These are phyloP conservation scores for Cydia pomonella DNA, from an alignment of 1,140 invertebrate species.

Conservation along the genomic window DNA sequence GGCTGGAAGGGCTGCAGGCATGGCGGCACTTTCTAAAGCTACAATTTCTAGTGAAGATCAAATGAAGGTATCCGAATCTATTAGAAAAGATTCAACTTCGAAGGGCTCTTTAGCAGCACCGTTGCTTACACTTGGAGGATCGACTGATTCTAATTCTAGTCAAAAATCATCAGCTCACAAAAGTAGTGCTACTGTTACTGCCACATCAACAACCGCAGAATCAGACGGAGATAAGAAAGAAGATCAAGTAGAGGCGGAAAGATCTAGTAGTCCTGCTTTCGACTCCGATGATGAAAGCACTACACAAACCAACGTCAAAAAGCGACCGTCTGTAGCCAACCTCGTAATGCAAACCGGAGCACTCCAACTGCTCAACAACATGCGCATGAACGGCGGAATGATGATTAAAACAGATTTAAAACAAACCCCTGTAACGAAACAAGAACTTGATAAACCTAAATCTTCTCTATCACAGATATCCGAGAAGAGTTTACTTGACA, in stretches of 20 bases:
- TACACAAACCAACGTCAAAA: constrained; percentile 77
- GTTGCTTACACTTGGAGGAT: constrained; percentile 68
- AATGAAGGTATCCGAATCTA: constrained; percentile 76
- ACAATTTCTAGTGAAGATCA: constrained; percentile 87
- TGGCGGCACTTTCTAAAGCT: constrained; percentile 88
- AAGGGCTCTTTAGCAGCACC: constrained; percentile 74
- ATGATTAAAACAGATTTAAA: constrained; percentile 75
- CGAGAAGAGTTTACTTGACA: constrained; percentile 84
- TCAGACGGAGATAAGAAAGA: constrained; percentile 79
- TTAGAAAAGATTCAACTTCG: constrained; percentile 67
- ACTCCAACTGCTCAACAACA: constrained; percentile 81
- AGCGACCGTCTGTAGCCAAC: constrained; percentile 83
- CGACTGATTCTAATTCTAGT: constrained; percentile 82
- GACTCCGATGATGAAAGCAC: constrained; percentile 96
- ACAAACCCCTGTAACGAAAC: constrained; percentile 60
- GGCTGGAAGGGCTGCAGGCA: constrained; percentile 92
- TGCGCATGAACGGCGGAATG: constrained; percentile 81
- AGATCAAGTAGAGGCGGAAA: constrained; percentile 88
- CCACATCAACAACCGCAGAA: constrained; percentile 81
- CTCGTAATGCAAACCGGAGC: constrained; percentile 84
- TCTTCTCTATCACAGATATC: constrained; percentile 85
- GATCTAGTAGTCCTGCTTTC: constrained; percentile 96
- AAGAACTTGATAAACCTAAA: constrained; percentile 73
- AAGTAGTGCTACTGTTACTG: constrained; percentile 81
- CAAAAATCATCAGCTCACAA: constrained; percentile 84